phyloP scores from a whole-genome alignment of 2,113 vertebrate genomes.

The Cololabis saira region DNA sequence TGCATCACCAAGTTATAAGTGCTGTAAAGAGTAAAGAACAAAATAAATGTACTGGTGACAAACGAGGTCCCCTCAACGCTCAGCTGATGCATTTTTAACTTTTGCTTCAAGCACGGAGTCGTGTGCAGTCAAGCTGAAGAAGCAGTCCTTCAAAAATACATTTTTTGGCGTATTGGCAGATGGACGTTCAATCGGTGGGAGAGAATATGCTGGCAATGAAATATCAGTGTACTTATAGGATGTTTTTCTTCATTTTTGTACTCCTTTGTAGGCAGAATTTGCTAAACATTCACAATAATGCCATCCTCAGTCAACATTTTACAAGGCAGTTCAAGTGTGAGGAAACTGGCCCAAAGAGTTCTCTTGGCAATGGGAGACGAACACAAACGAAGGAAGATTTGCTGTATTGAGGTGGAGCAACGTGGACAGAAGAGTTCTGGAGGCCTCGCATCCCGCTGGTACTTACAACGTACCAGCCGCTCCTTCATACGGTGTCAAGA shows the following conservation, averaged over 20 bases:
- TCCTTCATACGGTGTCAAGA: conserved; percentile 27
- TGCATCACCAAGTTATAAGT: conserved; percentile 17
- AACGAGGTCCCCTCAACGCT: background rate
- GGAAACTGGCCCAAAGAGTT: background rate
- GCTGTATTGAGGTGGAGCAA: conserved; percentile 4
- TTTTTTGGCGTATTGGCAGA: conserved; percentile 43
- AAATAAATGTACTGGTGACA: conserved; percentile 3
- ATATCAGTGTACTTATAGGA: background rate
- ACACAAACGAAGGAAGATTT: conserved; percentile 21
- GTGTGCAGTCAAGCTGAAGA: background rate
- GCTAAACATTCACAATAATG: conserved; percentile 55
- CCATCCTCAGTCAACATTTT: conserved; percentile 24
- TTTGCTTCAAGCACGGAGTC: conserved; percentile 15
- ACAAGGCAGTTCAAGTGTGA: conserved; percentile 34
- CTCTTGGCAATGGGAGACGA: conserved; percentile 8
- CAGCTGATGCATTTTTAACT: background rate
- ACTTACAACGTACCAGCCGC: conserved; percentile 23
- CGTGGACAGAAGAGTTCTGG: conserved; percentile 34
- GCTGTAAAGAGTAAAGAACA: conserved; percentile 25
- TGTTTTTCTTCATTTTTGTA: background rate
- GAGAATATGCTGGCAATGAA: conserved; percentile 21
- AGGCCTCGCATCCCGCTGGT: conserved; percentile 16
- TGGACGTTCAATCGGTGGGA: background rate
- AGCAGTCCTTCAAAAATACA: conserved; percentile 38
- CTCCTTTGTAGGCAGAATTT: conserved; percentile 22